A percentile compares a stretch with the other conserved stretches of the same genome.
Conservation (phyloP, 1,140 invertebrate genomes). For the Procambarus virginalis region DNA sequence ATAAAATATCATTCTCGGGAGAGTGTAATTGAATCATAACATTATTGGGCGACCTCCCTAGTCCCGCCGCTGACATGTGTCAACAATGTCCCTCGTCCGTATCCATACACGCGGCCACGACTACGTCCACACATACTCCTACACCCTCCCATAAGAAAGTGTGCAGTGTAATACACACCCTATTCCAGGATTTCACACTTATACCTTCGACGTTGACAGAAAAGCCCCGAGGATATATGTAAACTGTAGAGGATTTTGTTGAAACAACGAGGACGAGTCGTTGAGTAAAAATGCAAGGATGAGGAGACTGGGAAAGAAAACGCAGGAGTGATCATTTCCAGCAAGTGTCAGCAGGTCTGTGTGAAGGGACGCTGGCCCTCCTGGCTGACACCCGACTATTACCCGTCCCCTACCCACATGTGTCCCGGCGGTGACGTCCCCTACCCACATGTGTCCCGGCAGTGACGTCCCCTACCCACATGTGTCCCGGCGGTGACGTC, state of each 20-base stretch:
- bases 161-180: no score
- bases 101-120: conserved; percentile 19
- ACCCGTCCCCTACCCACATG: not conserved
- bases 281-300: not conserved
- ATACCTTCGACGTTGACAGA: no score
- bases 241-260: no score
- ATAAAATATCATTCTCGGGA: conserved; percentile 48
- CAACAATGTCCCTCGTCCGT: conserved; percentile 37
- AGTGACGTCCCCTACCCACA: no score
- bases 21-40: conserved; percentile 65
- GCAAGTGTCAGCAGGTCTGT: conserved; percentile 38
- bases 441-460: no score
- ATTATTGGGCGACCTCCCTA: conserved; percentile 37
- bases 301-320: conserved; percentile 23
- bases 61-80: conserved; percentile 50
- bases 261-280: no score
- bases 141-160: no score
- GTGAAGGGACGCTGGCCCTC: not conserved
- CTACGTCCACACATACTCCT: not conserved
- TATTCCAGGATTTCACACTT: no score
- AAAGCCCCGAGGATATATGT: no score
- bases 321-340: conserved; percentile 39
- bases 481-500: no score
- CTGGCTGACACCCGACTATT: conserved; percentile 3
- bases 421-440: no score